These are phyloP conservation scores for Melanogrammus aeglefinus DNA, from an alignment of 2,797 vertebrate species.

Conservation along the genomic window DNA sequence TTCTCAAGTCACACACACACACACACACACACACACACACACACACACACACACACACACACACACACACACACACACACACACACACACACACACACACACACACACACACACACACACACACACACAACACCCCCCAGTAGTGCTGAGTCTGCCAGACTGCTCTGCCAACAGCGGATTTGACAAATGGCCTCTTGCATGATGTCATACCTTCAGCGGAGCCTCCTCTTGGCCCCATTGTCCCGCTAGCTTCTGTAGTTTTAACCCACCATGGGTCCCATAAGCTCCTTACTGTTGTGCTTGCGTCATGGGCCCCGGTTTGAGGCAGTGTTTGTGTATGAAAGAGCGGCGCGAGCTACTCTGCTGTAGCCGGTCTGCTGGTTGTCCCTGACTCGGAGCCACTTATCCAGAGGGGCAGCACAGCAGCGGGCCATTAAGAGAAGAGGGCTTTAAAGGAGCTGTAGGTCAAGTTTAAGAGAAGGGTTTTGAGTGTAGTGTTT, in stretches of 20 bases:
- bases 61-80: conserved; percentile 4
- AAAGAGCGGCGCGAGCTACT: neutral
- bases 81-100: conserved; percentile 17
- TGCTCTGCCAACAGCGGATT: conserved; percentile 46
- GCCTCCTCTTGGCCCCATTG: conserved; percentile 29
- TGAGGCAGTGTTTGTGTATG: conserved; percentile 31
- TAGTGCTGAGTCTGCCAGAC: conserved; percentile 48
- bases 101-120: conserved; percentile 15
- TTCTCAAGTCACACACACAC: conserved; percentile 8
- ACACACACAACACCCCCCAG: conserved; percentile 30
- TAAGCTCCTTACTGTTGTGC: conserved; percentile 34
- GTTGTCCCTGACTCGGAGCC: neutral
- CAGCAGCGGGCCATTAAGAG: neutral
- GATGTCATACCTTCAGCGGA: conserved; percentile 48
- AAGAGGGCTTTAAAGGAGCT: neutral
- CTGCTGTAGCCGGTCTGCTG: conserved; percentile 12
- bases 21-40: conserved; percentile 16
- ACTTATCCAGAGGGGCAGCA: neutral
- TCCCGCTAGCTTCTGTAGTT: conserved; percentile 34
- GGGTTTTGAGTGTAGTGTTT: neutral
- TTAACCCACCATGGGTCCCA: conserved; percentile 40
- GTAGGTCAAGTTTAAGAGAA: neutral
- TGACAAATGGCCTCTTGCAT: conserved; percentile 41
- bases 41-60: neutral
- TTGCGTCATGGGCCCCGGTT: conserved; percentile 22